Base-by-base conservation (phyloP, 2,888 invertebrate species). In the Apodemia hepburni region DNA sequence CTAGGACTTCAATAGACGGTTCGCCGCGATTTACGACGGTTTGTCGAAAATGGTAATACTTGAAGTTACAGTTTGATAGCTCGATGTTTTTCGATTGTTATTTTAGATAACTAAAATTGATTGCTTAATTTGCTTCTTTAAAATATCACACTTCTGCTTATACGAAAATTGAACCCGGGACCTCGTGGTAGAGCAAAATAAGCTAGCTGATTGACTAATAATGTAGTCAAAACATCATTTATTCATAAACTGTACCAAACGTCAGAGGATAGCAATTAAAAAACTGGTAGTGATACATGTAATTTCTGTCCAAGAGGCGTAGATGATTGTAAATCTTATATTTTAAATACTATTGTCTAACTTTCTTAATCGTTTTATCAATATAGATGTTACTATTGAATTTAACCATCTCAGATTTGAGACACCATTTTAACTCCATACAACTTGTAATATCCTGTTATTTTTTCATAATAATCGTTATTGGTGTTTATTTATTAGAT, bases 401-500 rank as follows among this genome's bases (percentile, higher is more conserved):
- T 82, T 75, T 74, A 75, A 76, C 71, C 73, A 69, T 38, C 38
- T 33, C 33, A 38, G 12, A 38, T 76, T 78, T 83, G 80, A 84
- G 80, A 87, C 84, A 82, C 81, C 76, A 76, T 75, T 81, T 86
- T 85, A 87, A 79, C 80, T 82, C 81, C 77, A 73, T 71, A 73
- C 75, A 79, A 75, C 78, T 72, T 76, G 81, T 90, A 89, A 90
- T 90, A 89, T 89, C 88, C 89, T 89, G 86, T 90, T 88, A 89
- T 89, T 89, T 89, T 85, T 85, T 85, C 83, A 79, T 90, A 91
- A 91, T 90, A 89, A 90, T 90, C 85, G 85, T 90, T 90, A 91
- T 90, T 90, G 89, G 84, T 89, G 89, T 90, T 91, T 91, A 91
- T 91, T 91, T 91, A 91, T 91, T 89, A 88, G 87, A 84, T 87